Percentiles rank a stretch among this genome's conserved stretches.
phyloP scores from a whole-genome alignment of 2,888 invertebrate genomes.

The Cephus pygmeus region DNA sequence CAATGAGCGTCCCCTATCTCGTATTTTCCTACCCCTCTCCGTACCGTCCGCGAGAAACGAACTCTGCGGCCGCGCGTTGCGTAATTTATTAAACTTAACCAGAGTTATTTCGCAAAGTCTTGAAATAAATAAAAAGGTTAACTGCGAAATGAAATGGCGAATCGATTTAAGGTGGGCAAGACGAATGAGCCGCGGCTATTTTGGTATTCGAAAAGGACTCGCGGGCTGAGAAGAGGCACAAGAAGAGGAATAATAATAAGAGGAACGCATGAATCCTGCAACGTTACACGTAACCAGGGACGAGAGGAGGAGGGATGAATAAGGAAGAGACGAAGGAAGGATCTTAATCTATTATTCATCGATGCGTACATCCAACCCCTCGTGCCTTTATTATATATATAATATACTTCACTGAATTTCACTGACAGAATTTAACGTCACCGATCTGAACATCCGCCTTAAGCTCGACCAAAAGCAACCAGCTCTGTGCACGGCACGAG shows the following conservation, averaged over 20 bases:
- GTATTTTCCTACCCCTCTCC: not conserved
- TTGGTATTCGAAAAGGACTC: constrained; percentile 12
- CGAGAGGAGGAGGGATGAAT: not conserved
- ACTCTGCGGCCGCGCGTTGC: not conserved
- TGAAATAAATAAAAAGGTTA: constrained; percentile 22
- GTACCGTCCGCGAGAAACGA: constrained; percentile 3
- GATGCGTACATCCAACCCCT: not conserved
- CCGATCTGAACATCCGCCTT: constrained; percentile 42
- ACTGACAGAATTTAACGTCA: constrained; percentile 45
- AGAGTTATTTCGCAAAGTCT: constrained; percentile 23
- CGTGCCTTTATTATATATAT: not conserved
- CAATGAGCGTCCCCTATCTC: constrained; percentile 17
- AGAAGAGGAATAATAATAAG: constrained; percentile 15
- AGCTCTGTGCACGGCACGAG: constrained; percentile 27
- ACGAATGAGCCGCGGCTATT: constrained; percentile 34
- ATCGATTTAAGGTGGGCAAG: constrained; percentile 32
- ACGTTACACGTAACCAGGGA: not conserved
- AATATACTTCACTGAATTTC: constrained; percentile 21
- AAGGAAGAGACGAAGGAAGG: constrained; percentile 30
- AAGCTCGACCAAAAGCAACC: constrained; percentile 40
- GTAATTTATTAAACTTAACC: constrained; percentile 23
- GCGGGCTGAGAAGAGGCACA: not conserved
- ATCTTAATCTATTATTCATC: constrained; percentile 42
- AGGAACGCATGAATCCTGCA: constrained; percentile 6
- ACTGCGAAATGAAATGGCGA: constrained; percentile 41